phyloP scores from a whole-genome alignment of 2,888 invertebrate species.

The Chrysina gloriosa region DNA sequence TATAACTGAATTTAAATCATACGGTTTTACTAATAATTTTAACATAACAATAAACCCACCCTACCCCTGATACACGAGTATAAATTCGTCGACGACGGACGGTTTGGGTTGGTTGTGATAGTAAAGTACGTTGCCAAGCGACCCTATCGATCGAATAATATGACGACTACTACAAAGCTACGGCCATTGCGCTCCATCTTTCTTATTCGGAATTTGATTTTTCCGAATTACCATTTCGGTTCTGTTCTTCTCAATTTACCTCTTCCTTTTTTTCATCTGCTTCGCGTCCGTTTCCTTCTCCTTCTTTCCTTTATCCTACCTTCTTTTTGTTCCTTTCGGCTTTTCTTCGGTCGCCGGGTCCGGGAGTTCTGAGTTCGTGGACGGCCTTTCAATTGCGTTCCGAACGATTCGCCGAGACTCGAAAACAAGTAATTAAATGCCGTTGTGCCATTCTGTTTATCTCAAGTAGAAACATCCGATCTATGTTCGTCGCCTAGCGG shows the following conservation, averaged over 20 bases:
- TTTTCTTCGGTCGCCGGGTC: neutral
- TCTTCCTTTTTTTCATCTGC: neutral
- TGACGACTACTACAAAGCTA: constrained; percentile 50
- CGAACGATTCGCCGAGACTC: constrained; percentile 2
- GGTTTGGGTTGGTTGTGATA: constrained; percentile 48
- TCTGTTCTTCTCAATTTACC: neutral
- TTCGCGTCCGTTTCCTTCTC: neutral
- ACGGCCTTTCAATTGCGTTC: constrained; percentile 9
- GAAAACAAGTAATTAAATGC: constrained; percentile 29
- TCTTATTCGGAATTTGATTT: constrained; percentile 42
- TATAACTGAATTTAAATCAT: neutral
- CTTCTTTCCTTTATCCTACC: neutral
- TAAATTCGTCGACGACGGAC: constrained; percentile 38
- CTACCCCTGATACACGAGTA: neutral
- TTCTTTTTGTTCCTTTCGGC: neutral
- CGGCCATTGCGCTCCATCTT: constrained; percentile 48
- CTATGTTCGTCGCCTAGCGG: neutral
- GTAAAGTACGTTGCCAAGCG: constrained; percentile 50
- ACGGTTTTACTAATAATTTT: constrained; percentile 1
- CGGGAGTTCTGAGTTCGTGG: constrained; percentile 13
- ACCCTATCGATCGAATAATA: constrained; percentile 50
- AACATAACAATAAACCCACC: constrained; percentile 25
- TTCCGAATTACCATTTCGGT: constrained; percentile 32
- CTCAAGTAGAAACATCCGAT: neutral
- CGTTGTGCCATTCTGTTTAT: constrained; percentile 13